Evolutionary conservation across 2,888 invertebrate genomes (phyloP), one percentile per base, ranked within the genome.

Genomic region (Mimumesa dahlbomi): DNA sequence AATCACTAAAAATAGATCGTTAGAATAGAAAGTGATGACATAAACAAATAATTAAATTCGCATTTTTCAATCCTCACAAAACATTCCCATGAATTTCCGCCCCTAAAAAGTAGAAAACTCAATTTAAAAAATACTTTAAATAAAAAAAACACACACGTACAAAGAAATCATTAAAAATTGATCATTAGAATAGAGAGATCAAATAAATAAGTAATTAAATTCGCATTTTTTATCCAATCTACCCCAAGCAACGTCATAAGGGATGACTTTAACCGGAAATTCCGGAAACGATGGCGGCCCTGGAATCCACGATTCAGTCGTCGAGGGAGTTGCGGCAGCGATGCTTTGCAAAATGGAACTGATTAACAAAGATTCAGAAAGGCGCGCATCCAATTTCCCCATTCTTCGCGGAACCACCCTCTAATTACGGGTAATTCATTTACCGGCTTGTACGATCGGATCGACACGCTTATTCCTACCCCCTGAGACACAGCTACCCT

Each of bases 351-450:
- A 70, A 85, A 85, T 83, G 83, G 78, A 81, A 85, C 86, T 87
- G 86, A 87, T 87, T 86, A 74, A 86, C 84, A 82, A 84, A 84
- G 84, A 84, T 85, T 78, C 78, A 83, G 82, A 82, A 70, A 79
- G 76, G 75, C 75, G 67, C 72, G 73, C 80, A 82, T 84, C 77
- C 79, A 80, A 81, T 79, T 82, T 77, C 62, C 50, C 73, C 36
- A 73, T 73, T 73, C 59, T 73, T 73, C 73, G 56, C 52, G 53
- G 63, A 72, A 65, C 59, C 73, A 65, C 58, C 63, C 72, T 71
- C 63, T 71, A 71, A 71, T 71, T 71, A 70, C 56, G 63, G 31
- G 56, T 71, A 71, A 71, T 71, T 70, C 70, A 70, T 70, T 70
- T 70, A 70, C 71, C 16, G 42, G 43, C 71, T 71, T 19, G 46